phyloP scores from a whole-genome alignment of 2,888 invertebrate species.

The Lordiphosa andalusiaca region DNA sequence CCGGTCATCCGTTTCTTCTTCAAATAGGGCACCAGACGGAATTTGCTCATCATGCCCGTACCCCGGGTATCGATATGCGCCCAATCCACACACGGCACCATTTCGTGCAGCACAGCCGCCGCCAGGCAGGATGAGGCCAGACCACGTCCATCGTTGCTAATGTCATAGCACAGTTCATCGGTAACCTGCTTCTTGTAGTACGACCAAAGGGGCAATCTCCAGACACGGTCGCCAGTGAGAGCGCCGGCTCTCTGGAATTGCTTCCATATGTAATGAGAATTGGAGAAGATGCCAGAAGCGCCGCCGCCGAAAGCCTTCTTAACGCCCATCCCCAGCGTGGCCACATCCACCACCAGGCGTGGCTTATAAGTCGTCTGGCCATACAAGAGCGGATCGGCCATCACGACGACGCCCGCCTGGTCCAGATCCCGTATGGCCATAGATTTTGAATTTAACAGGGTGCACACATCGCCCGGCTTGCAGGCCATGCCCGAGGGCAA shows the following conservation, averaged over 20 bases:
- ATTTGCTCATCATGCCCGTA: constrained; percentile 83
- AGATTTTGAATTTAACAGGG: constrained; percentile 82
- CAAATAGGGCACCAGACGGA: constrained; percentile 84
- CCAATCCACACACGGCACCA: constrained; percentile 85
- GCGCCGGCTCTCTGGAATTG: constrained; percentile 82
- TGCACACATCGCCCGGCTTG: constrained; percentile 81
- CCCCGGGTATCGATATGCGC: constrained; percentile 88
- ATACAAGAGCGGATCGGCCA: constrained; percentile 90
- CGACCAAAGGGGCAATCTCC: constrained; percentile 84
- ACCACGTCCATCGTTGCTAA: constrained; percentile 83
- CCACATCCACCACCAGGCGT: constrained; percentile 82
- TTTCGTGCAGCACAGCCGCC: constrained; percentile 86
- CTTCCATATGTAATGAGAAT: constrained; percentile 82
- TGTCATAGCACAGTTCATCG: constrained; percentile 81
- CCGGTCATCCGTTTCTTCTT: constrained; percentile 83
- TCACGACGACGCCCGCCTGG: constrained; percentile 88
- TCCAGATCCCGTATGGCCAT: constrained; percentile 82
- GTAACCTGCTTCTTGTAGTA: constrained; percentile 76
- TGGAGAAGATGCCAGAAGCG: constrained; percentile 83
- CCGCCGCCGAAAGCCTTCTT: constrained; percentile 82
- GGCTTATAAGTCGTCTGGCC: constrained; percentile 85
- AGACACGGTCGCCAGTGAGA: constrained; percentile 83
- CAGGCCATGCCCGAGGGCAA: constrained; percentile 83
- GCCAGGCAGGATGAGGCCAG: constrained; percentile 85
- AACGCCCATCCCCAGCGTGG: constrained; percentile 81